Evolutionary conservation across 37 sponge, comb jelly and placozoan species (phyloP).

Genomic region (Ephydatia muelleri): DNA sequence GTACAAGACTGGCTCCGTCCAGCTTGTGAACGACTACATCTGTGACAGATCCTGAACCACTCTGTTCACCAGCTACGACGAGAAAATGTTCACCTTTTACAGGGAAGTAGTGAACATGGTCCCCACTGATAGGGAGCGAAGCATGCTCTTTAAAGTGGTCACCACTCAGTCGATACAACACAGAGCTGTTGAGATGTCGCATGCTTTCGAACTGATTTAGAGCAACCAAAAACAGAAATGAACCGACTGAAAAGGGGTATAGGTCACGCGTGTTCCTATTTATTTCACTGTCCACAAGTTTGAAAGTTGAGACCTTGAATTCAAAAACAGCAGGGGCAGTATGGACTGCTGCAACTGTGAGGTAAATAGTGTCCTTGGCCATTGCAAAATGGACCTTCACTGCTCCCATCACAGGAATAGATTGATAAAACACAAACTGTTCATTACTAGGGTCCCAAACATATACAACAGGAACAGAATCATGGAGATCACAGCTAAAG

Average conservation of each 20-base stretch:
- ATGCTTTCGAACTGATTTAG: neutral
- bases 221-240: neutral
- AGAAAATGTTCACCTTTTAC: neutral
- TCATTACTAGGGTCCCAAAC: neutral
- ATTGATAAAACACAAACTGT: constrained; percentile 1
- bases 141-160: neutral
- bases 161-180: neutral
- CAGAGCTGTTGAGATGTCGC: neutral
- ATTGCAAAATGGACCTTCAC: neutral
- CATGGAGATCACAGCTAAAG: neutral
- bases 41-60: no score
- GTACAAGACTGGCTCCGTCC: constrained; percentile 2
- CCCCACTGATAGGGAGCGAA: neutral
- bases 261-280: neutral
- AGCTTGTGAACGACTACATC: neutral
- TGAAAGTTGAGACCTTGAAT: constrained; percentile 10
- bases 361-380: neutral
- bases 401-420: neutral
- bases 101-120: neutral
- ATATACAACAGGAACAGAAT: neutral
- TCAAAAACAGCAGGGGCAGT: constrained; percentile 8
- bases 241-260: neutral
- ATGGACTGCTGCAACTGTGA: neutral
- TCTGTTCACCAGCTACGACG: neutral
- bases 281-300: neutral